Conservation (phyloP, 2,113 vertebrate species). For the Brienomyrus longianalis region DNA sequence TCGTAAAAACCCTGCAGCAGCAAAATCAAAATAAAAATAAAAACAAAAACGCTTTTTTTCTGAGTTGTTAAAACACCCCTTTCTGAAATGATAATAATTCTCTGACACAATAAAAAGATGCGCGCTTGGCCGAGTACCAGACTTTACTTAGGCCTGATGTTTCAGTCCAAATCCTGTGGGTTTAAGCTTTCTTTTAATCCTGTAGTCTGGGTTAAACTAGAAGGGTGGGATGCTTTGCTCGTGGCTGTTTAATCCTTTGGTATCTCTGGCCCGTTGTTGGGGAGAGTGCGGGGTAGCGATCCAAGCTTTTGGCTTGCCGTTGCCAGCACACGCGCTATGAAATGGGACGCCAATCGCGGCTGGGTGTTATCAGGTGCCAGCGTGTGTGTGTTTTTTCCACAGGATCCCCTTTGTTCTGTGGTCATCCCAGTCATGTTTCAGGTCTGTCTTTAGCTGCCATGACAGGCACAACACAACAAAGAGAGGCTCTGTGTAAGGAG, state of each 20-base stretch:
- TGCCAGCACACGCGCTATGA: conserved; percentile 14
- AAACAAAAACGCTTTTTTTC: not conserved
- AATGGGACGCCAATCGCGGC: conserved; percentile 4
- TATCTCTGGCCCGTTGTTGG: conserved; percentile 8
- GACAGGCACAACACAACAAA: conserved; percentile 12
- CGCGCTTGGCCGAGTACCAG: not conserved
- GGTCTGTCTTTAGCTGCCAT: not conserved
- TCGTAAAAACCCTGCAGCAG: not conserved
- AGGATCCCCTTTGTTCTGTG: conserved; percentile 13
- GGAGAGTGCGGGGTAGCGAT: conserved; percentile 12
- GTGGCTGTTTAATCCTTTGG: conserved; percentile 25
- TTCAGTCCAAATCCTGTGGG: conserved; percentile 63
- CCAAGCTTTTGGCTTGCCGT: not conserved
- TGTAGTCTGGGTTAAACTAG: conserved; percentile 18
- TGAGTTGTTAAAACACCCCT: not conserved
- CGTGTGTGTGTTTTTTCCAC: not conserved
- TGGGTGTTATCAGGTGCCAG: conserved; percentile 7
- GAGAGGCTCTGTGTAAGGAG: not conserved
- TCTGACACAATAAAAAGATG: not conserved
- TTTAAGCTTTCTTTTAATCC: conserved; percentile 80
- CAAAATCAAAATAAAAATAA: not conserved
- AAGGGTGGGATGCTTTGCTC: conserved; percentile 12
- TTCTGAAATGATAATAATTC: conserved; percentile 3
- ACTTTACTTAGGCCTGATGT: not conserved
- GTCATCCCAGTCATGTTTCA: conserved; percentile 6